These are phyloP conservation scores for Troglohyphantes excavatus DNA, from an alignment of 2,888 invertebrate species.

Conservation along the genomic window DNA sequence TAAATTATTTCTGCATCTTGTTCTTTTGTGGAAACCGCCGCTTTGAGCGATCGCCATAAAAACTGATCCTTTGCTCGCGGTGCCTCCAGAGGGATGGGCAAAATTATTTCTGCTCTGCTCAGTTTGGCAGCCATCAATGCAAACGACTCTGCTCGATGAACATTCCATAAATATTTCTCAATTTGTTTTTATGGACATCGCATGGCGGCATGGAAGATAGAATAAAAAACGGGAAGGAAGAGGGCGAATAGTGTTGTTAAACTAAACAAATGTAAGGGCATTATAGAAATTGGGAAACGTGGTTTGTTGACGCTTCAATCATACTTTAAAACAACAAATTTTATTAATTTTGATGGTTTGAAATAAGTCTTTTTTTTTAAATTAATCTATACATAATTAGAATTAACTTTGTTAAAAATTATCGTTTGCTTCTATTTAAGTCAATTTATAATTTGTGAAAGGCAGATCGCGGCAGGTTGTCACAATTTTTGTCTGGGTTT, in stretches of 20 bases:
- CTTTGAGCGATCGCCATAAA: conserved; percentile 68
- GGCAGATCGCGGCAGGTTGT: too few relatives aligned
- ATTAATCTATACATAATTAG: too few relatives aligned
- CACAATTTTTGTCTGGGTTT: too few relatives aligned
- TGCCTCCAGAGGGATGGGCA: conserved; percentile 46
- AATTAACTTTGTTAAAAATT: too few relatives aligned
- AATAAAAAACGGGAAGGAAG: background rate
- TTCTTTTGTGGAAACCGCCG: conserved; percentile 48
- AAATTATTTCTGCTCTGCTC: conserved; percentile 63
- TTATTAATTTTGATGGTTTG: too few relatives aligned
- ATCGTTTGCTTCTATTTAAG: too few relatives aligned
- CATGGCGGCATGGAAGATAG: background rate
- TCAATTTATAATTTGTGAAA: too few relatives aligned
- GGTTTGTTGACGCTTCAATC: too few relatives aligned
- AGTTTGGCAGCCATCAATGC: conserved; percentile 42
- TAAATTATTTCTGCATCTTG: conserved; percentile 76
- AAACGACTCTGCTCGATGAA: conserved; percentile 63
- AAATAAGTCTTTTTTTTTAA: too few relatives aligned
- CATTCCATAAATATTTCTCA: conserved; percentile 71
- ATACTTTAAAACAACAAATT: too few relatives aligned
- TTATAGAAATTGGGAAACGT: too few relatives aligned
- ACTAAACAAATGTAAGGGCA: background rate
- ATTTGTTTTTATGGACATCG: conserved; percentile 60
- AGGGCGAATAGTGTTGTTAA: background rate
- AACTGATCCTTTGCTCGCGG: conserved; percentile 60